phyloP scores from a whole-genome alignment of 2,888 invertebrate species.

The Malachius bipustulatus region DNA sequence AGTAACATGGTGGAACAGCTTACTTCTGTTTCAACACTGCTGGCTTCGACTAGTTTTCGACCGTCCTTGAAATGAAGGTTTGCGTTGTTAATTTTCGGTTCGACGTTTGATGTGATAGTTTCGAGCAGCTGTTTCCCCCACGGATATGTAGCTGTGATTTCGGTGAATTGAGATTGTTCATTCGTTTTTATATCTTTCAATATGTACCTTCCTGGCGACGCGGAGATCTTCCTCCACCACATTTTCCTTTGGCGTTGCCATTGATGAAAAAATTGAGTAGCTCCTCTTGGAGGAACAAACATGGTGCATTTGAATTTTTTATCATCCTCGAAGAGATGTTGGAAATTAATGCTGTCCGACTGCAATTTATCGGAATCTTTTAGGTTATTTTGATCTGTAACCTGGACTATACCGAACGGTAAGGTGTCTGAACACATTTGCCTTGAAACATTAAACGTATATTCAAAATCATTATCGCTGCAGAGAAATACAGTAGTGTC shows the following conservation, averaged over 20 bases:
- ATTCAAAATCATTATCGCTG: slow-evolving; percentile 22
- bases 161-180: slow-evolving; percentile 39
- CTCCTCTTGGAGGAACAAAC: slow-evolving; percentile 38
- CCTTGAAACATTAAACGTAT: slow-evolving; percentile 32
- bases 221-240: slow-evolving; percentile 77
- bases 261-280: slow-evolving; percentile 56
- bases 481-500: slow-evolving; percentile 39
- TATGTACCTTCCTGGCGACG: slow-evolving; percentile 57
- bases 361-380: too few species aligned
- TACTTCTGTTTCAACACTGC: slow-evolving; percentile 39
- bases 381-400: slow-evolving; percentile 4
- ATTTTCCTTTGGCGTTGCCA: slow-evolving; percentile 66
- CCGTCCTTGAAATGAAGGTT: slow-evolving; percentile 31
- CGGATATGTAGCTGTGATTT: slow-evolving; percentile 53
- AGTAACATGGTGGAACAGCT: slow-evolving; percentile 42
- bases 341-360: slow-evolving; percentile 10
- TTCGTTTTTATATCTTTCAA: slow-evolving; percentile 46
- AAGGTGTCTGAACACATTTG: slow-evolving; percentile 30
- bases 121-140: slow-evolving; percentile 54
- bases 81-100: not conserved
- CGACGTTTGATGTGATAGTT: slow-evolving; percentile 39
- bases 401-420: slow-evolving; percentile 38
- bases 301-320: slow-evolving; percentile 35
- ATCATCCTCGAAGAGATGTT: slow-evolving; percentile 17
- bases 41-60: slow-evolving; percentile 31